These are phyloP conservation scores for Drosophila willistoni DNA, from an alignment of 1,140 invertebrate genomes.

Conservation along the genomic window DNA sequence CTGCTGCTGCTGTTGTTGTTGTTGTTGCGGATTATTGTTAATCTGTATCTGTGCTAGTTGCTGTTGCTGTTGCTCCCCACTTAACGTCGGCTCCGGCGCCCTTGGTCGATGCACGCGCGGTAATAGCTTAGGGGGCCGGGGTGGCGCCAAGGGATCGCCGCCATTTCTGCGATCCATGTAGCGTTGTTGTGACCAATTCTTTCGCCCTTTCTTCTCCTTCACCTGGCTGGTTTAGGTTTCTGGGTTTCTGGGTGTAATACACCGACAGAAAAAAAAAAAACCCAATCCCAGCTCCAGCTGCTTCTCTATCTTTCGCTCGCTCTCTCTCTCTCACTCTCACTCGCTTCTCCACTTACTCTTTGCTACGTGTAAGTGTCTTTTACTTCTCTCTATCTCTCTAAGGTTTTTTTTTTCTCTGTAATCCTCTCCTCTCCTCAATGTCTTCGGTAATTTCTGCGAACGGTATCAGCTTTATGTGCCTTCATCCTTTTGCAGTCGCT, in stretches of 20 bases:
- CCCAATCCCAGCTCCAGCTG: conserved; percentile 25
- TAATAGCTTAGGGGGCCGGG: conserved; percentile 86
- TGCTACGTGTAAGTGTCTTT: too few relatives aligned
- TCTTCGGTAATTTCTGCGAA: conserved; percentile 62
- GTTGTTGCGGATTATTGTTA: conserved; percentile 33
- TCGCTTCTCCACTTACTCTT: conserved; percentile 17
- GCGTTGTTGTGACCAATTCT: conserved; percentile 67
- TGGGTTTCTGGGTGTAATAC: background rate
- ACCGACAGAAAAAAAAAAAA: background rate
- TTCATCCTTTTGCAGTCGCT: conserved; percentile 70
- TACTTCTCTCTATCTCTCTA: background rate
- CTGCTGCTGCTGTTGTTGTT: conserved; percentile 15
- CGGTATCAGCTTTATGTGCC: conserved; percentile 64
- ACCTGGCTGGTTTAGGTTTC: conserved; percentile 1
- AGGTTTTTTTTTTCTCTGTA: conserved; percentile 4
- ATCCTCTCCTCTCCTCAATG: conserved; percentile 43
- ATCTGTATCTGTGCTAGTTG: conserved; percentile 5
- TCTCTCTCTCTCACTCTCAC: conserved; percentile 29
- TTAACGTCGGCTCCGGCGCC: conserved; percentile 84
- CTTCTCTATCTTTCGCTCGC: conserved; percentile 14
- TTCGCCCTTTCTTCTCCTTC: conserved; percentile 44
- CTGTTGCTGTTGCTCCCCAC: conserved; percentile 34
- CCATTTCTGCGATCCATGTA: conserved; percentile 85
- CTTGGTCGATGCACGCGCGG: conserved; percentile 86
- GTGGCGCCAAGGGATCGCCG: conserved; percentile 87